Evolutionary conservation across 2,113 vertebrate genomes (phyloP).

Genomic region (Artemisiospiza belli): DNA sequence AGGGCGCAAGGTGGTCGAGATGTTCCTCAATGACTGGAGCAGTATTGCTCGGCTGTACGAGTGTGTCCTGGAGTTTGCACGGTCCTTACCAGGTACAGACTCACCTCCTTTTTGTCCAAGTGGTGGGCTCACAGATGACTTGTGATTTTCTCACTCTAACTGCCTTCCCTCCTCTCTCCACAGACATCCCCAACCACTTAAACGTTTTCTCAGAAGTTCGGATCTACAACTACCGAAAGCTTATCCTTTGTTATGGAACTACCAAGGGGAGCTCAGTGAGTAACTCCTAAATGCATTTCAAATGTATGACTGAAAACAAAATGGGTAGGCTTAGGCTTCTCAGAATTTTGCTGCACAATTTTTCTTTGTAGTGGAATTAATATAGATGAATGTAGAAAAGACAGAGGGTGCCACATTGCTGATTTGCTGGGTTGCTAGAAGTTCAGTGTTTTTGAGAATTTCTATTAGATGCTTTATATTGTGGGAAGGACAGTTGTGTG

Average conservation of each 20-base stretch:
- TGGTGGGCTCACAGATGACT: not conserved
- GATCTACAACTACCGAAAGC: conserved; percentile 95
- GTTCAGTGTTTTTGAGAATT: not conserved
- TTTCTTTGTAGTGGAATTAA: not conserved
- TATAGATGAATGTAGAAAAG: not conserved
- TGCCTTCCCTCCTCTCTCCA: conserved; percentile 15
- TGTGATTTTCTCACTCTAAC: not conserved
- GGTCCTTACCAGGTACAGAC: conserved; percentile 85
- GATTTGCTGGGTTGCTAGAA: not conserved
- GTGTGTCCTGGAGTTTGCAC: conserved; percentile 94
- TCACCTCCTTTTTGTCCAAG: not conserved
- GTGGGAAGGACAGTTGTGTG: not conserved
- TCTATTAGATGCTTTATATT: not conserved
- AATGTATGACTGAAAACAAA: not conserved
- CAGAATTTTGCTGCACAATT: not conserved
- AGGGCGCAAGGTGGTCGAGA: conserved; percentile 95
- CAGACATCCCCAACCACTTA: conserved; percentile 93
- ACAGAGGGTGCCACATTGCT: not conserved
- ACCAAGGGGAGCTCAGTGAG: conserved; percentile 97
- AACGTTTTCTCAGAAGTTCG: conserved; percentile 95
- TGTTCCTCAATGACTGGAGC: conserved; percentile 98
- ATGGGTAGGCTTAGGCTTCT: not conserved
- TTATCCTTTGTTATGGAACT: conserved; percentile 95
- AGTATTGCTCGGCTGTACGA: conserved; percentile 95
- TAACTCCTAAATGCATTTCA: not conserved